Conservation (phyloP, 2,113 vertebrate genomes). For the Hepsetus odoe region DNA sequence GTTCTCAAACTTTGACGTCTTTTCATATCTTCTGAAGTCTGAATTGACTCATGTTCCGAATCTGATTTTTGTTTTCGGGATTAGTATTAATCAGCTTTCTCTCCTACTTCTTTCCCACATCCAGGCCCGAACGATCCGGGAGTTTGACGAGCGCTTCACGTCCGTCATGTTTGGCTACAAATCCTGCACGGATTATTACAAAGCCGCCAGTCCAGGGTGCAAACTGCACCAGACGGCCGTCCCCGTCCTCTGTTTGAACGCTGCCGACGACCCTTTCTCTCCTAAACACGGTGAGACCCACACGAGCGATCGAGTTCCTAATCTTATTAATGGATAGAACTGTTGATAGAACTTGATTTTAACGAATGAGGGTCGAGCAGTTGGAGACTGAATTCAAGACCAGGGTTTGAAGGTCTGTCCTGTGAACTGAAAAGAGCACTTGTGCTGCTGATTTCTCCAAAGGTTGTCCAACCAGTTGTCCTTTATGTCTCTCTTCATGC, state of each 20-base stretch:
- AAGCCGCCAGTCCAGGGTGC: conserved; percentile 74
- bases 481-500: not conserved
- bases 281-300: conserved; percentile 72
- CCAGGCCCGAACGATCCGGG: conserved; percentile 77
- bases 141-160: conserved; percentile 83
- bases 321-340: too few species aligned
- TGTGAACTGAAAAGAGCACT: too few species aligned
- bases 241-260: conserved; percentile 84
- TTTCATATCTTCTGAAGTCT: too few species aligned
- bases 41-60: too few species aligned
- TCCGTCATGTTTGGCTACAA: conserved; percentile 78
- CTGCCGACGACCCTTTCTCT: conserved; percentile 84
- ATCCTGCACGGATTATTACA: conserved; percentile 78
- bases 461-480: not conserved
- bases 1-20: too few species aligned
- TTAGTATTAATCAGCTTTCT: not conserved
- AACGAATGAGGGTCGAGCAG: too few species aligned
- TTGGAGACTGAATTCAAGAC: too few species aligned
- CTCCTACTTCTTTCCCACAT: not conserved
- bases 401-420: too few species aligned
- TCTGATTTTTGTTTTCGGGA: too few species aligned
- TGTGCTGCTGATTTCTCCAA: not conserved
- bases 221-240: conserved; percentile 72
- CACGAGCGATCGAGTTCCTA: too few species aligned
- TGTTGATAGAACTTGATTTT: too few species aligned